These are phyloP conservation scores for Acanthosepion lycidas DNA, from an alignment of 2,888 invertebrate genomes.

Conservation along the genomic window DNA sequence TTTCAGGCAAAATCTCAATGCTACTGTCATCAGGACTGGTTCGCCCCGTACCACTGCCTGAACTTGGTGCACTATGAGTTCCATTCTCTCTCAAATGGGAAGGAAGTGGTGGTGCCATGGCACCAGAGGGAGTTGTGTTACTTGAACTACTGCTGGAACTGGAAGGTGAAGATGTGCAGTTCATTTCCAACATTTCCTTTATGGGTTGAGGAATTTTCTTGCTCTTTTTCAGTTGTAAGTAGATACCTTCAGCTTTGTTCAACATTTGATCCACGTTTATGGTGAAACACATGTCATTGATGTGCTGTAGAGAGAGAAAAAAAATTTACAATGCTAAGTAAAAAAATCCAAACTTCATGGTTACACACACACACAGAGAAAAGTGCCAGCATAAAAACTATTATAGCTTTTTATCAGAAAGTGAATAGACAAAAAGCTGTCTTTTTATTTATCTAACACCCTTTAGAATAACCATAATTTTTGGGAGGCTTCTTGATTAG, in stretches of 20 bases:
- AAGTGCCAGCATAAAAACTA: too few relatives aligned
- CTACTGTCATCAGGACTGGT: conserved; percentile 69
- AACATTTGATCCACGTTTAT: conserved; percentile 88
- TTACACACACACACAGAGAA: conserved; percentile 6
- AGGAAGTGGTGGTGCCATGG: conserved; percentile 53
- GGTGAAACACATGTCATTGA: conserved; percentile 92
- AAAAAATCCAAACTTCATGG: neutral
- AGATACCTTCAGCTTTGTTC: conserved; percentile 92
- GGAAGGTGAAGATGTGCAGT: conserved; percentile 55
- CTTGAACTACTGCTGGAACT: conserved; percentile 57
- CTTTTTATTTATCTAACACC: too few relatives aligned
- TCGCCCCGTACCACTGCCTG: conserved; percentile 58
- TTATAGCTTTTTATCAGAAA: too few relatives aligned
- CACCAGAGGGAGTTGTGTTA: conserved; percentile 56
- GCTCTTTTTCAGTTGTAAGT: conserved; percentile 82
- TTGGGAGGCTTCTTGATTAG: too few relatives aligned
- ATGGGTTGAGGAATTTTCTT: conserved; percentile 68
- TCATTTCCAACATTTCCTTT: conserved; percentile 69
- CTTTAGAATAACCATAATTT: too few relatives aligned
- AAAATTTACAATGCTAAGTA: neutral
- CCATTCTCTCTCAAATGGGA: conserved; percentile 55
- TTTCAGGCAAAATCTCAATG: conserved; percentile 69
- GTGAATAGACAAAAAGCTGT: too few relatives aligned
- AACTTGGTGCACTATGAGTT: conserved; percentile 50
- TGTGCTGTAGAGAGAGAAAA: conserved; percentile 80